phyloP scores from a whole-genome alignment of 2,888 invertebrate genomes.

The Zygogramma bicolorata region DNA sequence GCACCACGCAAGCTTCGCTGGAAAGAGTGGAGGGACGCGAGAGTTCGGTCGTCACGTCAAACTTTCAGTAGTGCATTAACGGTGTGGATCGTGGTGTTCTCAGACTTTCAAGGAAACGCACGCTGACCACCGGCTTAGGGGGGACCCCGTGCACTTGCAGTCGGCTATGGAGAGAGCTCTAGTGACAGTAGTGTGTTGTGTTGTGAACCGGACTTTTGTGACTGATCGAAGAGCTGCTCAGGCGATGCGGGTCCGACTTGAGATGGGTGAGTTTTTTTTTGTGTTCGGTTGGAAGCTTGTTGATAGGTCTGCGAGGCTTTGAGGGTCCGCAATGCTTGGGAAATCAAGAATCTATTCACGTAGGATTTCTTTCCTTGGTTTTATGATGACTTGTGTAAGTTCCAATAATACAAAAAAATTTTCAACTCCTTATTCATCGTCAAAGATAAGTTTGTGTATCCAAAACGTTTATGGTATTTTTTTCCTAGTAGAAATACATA shows the following conservation, averaged over 20 bases:
- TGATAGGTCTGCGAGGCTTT: no score
- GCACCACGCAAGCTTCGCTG: slow-evolving; percentile 60
- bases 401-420: no score
- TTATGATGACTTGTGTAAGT: no score
- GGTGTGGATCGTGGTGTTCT: not conserved
- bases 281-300: not conserved
- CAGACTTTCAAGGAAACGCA: not conserved
- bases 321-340: no score
- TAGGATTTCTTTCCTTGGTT: no score
- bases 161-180: slow-evolving; percentile 4
- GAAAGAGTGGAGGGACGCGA: slow-evolving; percentile 45
- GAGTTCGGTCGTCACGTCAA: not conserved
- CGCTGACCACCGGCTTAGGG: not conserved
- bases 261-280: not conserved
- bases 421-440: no score
- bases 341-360: no score
- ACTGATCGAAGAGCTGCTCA: not conserved
- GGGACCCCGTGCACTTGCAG: not conserved
- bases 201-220: slow-evolving; percentile 31
- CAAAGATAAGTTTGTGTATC: no score
- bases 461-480: no score
- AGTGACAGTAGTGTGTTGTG: slow-evolving; percentile 24
- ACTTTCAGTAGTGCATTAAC: slow-evolving; percentile 8
- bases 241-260: not conserved
- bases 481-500: no score